These are phyloP conservation scores for Cyclophora albipunctata DNA, from an alignment of 2,888 invertebrate genomes.

Conservation along the genomic window DNA sequence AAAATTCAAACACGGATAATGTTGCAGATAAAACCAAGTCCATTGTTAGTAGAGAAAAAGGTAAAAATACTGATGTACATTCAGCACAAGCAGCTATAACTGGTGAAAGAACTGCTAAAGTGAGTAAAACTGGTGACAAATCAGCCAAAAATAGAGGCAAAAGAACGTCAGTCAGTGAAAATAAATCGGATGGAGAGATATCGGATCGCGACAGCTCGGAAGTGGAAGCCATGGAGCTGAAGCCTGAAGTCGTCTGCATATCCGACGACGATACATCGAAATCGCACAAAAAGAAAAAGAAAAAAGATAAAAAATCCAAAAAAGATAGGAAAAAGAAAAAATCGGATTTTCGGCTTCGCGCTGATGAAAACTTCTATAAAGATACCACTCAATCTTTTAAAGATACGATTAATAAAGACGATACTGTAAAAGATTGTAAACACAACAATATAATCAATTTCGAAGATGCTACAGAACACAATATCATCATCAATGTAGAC, in stretches of 20 bases:
- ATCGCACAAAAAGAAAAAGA: slow-evolving; percentile 47
- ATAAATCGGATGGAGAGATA: slow-evolving; percentile 27
- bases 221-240: slow-evolving; percentile 44
- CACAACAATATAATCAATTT: not conserved
- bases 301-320: slow-evolving; percentile 59
- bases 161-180: not conserved
- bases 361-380: slow-evolving; percentile 51
- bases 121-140: not conserved
- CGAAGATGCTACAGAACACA: not conserved
- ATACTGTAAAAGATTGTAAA: not conserved
- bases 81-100: no score
- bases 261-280: slow-evolving; percentile 56
- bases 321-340: slow-evolving; percentile 44
- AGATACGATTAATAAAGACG: slow-evolving; percentile 1
- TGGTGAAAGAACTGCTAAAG: no score
- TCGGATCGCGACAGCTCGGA: slow-evolving; percentile 54
- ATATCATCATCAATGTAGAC: slow-evolving; percentile 1
- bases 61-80: no score
- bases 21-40: no score
- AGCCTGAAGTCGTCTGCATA: slow-evolving; percentile 71
- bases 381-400: slow-evolving; percentile 14
- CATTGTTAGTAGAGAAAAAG: no score
- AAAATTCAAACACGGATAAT: no score
- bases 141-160: not conserved
- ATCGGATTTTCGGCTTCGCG: slow-evolving; percentile 52